Conservation (phyloP, 2,888 invertebrate species). For the Merodon equestris region DNA sequence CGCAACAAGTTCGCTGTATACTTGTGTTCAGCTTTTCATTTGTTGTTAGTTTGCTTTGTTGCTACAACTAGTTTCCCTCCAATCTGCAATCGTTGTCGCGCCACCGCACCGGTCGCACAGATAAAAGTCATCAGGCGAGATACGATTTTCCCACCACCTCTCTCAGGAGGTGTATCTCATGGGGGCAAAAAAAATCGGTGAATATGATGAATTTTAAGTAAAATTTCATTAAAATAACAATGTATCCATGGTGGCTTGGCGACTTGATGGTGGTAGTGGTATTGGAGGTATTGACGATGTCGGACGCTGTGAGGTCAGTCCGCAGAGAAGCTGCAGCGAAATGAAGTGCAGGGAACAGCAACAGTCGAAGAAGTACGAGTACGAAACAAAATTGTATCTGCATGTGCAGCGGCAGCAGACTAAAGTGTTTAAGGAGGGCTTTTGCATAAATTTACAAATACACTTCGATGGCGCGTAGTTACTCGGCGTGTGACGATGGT, state of each 20-base stretch:
- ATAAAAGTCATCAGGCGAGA: no score
- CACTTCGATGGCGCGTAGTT: slow-evolving; percentile 44
- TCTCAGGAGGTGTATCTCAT: slow-evolving; percentile 39
- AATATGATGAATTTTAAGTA: slow-evolving; percentile 69
- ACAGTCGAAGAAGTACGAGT: neutral
- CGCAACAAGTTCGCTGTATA: slow-evolving; percentile 68
- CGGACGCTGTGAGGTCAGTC: no score
- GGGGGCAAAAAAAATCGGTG: slow-evolving; percentile 47
- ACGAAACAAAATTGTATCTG: slow-evolving; percentile 20
- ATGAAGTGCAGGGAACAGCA: neutral
- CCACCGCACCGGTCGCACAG: neutral
- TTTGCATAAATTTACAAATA: slow-evolving; percentile 67
- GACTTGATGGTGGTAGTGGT: no score
- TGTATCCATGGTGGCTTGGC: slow-evolving; percentile 22
- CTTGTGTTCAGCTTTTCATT: slow-evolving; percentile 61
- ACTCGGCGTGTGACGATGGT: slow-evolving; percentile 9
- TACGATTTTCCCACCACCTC: slow-evolving; percentile 12
- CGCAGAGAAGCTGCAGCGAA: no score
- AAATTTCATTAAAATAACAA: slow-evolving; percentile 67
- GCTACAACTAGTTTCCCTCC: slow-evolving; percentile 26
- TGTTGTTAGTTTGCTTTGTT: slow-evolving; percentile 29
- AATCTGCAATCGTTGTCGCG: slow-evolving; percentile 3
- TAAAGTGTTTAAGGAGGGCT: slow-evolving; percentile 65
- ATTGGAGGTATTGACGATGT: no score
- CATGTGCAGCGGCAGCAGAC: slow-evolving; percentile 35